Conservation (phyloP, 2,888 invertebrate species). For the Agrochola lychnidis region DNA sequence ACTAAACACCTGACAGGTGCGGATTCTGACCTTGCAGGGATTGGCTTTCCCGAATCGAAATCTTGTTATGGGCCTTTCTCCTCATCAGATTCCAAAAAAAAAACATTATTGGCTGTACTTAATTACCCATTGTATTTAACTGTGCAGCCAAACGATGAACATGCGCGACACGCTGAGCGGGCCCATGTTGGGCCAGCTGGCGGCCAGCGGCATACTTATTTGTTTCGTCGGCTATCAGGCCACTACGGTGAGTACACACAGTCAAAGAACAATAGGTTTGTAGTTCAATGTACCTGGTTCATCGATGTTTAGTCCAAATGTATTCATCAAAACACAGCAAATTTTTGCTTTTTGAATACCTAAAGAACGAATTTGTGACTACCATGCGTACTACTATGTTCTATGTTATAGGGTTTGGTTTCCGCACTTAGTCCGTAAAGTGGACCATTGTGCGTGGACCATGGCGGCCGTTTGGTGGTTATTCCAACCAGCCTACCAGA, state of each 20-base stretch:
- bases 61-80: neutral
- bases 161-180: conserved; percentile 78
- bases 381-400: too few relatives aligned
- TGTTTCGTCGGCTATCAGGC: conserved; percentile 85
- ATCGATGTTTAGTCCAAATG: neutral
- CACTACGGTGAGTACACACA: conserved; percentile 75
- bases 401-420: too few relatives aligned
- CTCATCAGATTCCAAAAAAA: neutral
- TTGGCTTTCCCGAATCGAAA: neutral
- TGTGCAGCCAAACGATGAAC: conserved; percentile 75
- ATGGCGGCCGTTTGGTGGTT: too few relatives aligned
- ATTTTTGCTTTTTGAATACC: neutral
- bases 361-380: neutral
- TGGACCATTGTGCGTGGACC: too few relatives aligned
- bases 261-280: neutral
- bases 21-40: neutral
- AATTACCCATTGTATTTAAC: neutral
- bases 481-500: too few relatives aligned
- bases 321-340: neutral
- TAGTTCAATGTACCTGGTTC: neutral
- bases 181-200: conserved; percentile 84
- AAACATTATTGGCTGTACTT: neutral
- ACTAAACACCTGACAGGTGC: neutral
- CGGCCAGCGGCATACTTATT: conserved; percentile 81
- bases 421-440: too few relatives aligned